Conservation (phyloP, 2,797 vertebrate genomes). For the Chrosomus eos region DNA sequence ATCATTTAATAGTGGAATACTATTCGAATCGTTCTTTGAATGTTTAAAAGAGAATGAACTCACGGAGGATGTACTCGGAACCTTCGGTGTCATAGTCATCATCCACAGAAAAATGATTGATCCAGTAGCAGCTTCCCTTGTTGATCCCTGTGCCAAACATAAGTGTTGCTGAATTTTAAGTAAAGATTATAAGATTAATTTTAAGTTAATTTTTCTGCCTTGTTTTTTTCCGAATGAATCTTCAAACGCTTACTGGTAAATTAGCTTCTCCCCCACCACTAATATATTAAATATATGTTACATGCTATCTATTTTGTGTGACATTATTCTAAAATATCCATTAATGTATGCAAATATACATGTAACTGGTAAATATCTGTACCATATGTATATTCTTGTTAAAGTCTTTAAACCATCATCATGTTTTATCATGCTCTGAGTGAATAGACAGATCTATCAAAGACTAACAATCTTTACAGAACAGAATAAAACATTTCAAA, state of each 20-base stretch:
- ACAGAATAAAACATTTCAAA: neutral
- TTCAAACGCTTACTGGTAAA: neutral
- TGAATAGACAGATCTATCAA: neutral
- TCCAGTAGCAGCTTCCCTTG: constrained; percentile 95
- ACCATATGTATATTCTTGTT: neutral
- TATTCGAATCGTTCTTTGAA: neutral
- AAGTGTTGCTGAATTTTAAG: neutral
- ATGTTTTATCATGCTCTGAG: neutral
- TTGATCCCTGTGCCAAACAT: constrained; percentile 84
- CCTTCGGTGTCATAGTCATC: constrained; percentile 98
- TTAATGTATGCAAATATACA: neutral
- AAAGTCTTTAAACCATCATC: neutral
- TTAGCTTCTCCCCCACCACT: neutral
- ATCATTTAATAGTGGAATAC: no score
- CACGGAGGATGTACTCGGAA: constrained; percentile 96
- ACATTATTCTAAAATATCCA: neutral
- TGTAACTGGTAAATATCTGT: neutral
- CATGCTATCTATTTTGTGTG: neutral
- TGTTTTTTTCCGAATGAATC: neutral
- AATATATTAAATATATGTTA: neutral
- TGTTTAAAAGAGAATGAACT: constrained; percentile 69
- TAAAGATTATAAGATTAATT: neutral
- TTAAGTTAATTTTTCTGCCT: neutral
- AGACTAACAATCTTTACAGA: neutral
- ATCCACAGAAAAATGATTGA: constrained; percentile 98